Conservation (phyloP, 30 jellyfish, hydroid and myxozoan species). For the Mastigias papua region DNA sequence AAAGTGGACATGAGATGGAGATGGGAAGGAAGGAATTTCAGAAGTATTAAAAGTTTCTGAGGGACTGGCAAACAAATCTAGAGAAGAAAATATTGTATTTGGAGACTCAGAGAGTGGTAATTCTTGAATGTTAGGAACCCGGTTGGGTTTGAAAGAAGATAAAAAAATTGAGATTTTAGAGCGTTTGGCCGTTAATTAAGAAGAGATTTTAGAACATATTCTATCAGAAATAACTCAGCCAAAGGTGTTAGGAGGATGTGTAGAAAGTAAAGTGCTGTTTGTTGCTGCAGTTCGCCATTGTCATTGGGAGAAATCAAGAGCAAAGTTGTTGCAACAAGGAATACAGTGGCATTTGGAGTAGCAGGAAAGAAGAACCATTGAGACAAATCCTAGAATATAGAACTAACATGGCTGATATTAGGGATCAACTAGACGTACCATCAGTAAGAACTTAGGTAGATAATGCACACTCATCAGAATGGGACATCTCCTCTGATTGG, state of each 20-base stretch:
- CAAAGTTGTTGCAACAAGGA: neutral
- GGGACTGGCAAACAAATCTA: neutral
- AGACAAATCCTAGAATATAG: neutral
- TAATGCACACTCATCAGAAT: slow-evolving; percentile 1
- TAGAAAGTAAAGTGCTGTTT: neutral
- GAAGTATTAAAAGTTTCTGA: neutral
- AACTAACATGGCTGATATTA: neutral
- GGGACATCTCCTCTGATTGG: slow-evolving; percentile 6
- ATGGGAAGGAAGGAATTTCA: neutral
- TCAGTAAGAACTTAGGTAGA: neutral
- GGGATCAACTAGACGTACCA: neutral
- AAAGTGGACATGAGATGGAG: neutral
- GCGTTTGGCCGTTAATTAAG: neutral
- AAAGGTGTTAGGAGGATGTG: neutral
- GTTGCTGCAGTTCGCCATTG: neutral
- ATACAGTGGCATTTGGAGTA: neutral
- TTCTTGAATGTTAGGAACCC: neutral
- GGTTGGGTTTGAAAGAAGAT: neutral
- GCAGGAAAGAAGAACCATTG: slow-evolving; percentile 6
- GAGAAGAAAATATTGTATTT: neutral
- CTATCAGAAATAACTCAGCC: neutral
- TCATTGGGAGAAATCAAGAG: neutral
- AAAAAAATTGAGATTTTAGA: neutral
- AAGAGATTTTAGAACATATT: neutral
- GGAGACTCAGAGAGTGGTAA: neutral